Base-by-base conservation (phyloP, 2,113 vertebrate species). In the Nothoprocta perdicaria region DNA sequence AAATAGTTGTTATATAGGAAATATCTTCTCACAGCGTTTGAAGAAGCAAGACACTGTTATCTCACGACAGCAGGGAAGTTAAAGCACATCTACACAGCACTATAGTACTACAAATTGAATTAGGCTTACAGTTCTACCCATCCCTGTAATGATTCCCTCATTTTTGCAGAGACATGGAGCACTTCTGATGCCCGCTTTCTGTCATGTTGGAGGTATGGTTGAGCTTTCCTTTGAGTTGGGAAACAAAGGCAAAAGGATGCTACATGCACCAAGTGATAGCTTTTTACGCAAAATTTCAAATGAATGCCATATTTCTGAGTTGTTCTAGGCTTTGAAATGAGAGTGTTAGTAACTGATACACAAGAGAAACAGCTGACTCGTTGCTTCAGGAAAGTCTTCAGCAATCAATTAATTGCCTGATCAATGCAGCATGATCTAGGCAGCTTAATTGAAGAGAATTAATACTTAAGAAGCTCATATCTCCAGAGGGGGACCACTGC, bases 371-470 rank as follows among this genome's bases (percentile, higher is more conserved):
- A 88, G 87, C 91, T 95, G 80, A 96, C 52, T 93, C 52, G 26
- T 43, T 89, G 71, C 95, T 97, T 94, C 86, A 95, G 60, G 75
- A 85, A 94, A 73, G 73, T 74, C 88, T 95, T 90, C 84, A 92
- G 71, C 84, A 79, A 97, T 97, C 90, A 96, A 88, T 96, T 95
- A 97, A 97, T 95, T 96, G 78, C 40, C 84, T 95, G 81, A 95
- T 97, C 97, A 95, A 96, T 97, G 72, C 92, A 91, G 80, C 67
- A 81, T 88, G 89, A 95, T 94, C 48, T 60, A 95, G 86, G 58
- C 86, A 94, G 68, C 88, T 84, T 96, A 97, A 96, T 11, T 96
- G 86, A 91, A 95, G 90, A 92, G 80, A 96, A 97, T 94, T 67
- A 93, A 78, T 88, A 92, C 86, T 95, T 90, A 84, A 93, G 87